A percentile compares a stretch with the other conserved stretches of the same genome.
These are phyloP conservation scores for Enteromius afrohamiltoni DNA, from an alignment of 2,797 vertebrate species.

Conservation along the genomic window DNA sequence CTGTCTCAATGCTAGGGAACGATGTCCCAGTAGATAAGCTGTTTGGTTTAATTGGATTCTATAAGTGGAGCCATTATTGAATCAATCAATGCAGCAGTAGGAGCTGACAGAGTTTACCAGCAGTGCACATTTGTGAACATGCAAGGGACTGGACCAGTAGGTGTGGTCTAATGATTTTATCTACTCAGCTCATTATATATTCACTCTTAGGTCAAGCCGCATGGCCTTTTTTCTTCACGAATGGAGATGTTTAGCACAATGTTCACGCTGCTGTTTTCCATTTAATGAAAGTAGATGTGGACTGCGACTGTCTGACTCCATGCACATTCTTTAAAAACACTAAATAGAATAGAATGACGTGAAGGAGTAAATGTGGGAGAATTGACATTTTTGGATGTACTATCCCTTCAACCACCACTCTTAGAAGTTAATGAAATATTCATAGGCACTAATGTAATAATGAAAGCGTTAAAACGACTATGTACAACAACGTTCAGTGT, in stretches of 20 bases:
- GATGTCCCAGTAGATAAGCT: slow-evolving; percentile 16
- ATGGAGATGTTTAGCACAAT: background rate
- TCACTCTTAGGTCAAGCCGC: background rate
- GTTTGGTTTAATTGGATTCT: slow-evolving; percentile 16
- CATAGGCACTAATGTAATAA: slow-evolving; percentile 21
- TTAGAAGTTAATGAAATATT: slow-evolving; percentile 12
- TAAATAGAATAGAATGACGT: background rate
- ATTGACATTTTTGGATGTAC: background rate
- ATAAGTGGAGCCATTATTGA: slow-evolving; percentile 10
- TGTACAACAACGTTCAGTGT: background rate
- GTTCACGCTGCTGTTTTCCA: background rate
- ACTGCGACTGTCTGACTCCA: background rate
- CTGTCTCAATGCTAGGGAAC: slow-evolving; percentile 4
- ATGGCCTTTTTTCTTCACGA: background rate
- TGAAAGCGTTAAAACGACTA: background rate
- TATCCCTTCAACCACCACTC: background rate
- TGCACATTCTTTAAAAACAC: background rate
- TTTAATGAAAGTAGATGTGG: background rate
- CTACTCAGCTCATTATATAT: background rate
- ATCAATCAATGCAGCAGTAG: slow-evolving; percentile 7
- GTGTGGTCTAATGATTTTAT: background rate
- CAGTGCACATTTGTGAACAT: slow-evolving; percentile 15
- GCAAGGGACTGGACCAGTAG: background rate
- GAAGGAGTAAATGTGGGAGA: background rate
- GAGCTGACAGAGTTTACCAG: slow-evolving; percentile 13